These are phyloP conservation scores for Poeciliopsis gracilis DNA, from an alignment of 2,797 vertebrate genomes.

Conservation along the genomic window DNA sequence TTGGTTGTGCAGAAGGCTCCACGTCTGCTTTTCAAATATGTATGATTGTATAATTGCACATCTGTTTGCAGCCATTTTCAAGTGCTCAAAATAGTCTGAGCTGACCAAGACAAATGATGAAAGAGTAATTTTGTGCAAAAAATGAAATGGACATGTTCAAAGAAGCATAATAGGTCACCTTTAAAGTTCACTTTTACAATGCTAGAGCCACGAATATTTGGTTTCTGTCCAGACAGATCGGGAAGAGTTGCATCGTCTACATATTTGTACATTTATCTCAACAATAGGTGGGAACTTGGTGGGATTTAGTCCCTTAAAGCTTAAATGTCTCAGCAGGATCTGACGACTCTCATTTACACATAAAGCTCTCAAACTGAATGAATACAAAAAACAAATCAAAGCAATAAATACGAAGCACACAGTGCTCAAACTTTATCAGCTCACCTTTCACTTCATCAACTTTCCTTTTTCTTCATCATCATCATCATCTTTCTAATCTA, in stretches of 20 bases:
- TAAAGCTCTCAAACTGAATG: constrained; percentile 34
- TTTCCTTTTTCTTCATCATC: background rate
- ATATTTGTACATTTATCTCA: constrained; percentile 1
- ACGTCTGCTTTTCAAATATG: too few relatives aligned
- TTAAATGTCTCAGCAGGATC: constrained; percentile 70
- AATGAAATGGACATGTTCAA: too few relatives aligned
- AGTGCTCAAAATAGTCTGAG: too few relatives aligned
- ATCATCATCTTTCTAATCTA: constrained; percentile 13
- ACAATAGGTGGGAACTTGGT: constrained; percentile 10
- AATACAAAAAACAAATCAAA: constrained; percentile 45
- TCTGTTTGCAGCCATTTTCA: too few relatives aligned
- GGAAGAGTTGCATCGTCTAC: background rate
- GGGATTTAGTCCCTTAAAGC: constrained; percentile 60
- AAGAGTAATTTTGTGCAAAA: too few relatives aligned
- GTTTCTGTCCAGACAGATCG: background rate
- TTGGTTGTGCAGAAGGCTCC: too few relatives aligned
- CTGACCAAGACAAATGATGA: too few relatives aligned
- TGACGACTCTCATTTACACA: constrained; percentile 51
- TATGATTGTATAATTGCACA: too few relatives aligned
- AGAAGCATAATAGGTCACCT: too few relatives aligned
- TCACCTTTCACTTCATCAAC: constrained; percentile 24
- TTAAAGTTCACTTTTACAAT: background rate
- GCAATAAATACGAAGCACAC: constrained; percentile 80
- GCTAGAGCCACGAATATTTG: background rate
- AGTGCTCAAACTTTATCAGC: constrained; percentile 68